These are phyloP conservation scores for Anarhynchus alexandrinus DNA, from an alignment of 2,113 vertebrate species.

Conservation along the genomic window DNA sequence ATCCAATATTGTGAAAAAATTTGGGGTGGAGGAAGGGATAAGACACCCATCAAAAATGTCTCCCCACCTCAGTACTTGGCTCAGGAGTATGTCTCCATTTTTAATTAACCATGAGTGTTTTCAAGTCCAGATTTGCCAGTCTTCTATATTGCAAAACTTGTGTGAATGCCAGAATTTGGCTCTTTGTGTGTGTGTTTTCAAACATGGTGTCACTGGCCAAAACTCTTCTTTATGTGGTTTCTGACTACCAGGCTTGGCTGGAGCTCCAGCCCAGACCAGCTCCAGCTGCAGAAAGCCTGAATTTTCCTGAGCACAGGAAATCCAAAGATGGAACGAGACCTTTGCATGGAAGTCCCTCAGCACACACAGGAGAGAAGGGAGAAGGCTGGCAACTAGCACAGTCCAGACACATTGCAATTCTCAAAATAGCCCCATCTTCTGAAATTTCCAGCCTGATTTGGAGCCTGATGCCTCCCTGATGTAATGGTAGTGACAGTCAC, in stretches of 20 bases:
- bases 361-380: neutral
- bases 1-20: neutral
- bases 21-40: neutral
- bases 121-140: neutral
- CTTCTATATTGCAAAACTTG: neutral
- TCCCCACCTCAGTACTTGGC: neutral
- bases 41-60: neutral
- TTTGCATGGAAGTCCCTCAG: neutral
- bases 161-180: neutral
- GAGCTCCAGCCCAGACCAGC: neutral
- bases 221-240: neutral
- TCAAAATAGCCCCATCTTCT: neutral
- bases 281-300: neutral
- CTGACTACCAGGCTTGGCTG: neutral
- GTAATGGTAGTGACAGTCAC: neutral
- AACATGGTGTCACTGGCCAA: neutral
- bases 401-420: neutral
- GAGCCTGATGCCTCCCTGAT: neutral
- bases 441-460: neutral
- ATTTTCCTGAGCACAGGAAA: neutral
- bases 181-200: neutral
- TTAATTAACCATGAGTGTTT: neutral
- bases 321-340: neutral
- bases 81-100: neutral
- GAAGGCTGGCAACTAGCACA: neutral